A percentile compares a stretch with the other conserved stretches of the same genome.
These are phyloP conservation scores for Glomeris marginata DNA, from an alignment of 2,888 invertebrate genomes.

Conservation along the genomic window DNA sequence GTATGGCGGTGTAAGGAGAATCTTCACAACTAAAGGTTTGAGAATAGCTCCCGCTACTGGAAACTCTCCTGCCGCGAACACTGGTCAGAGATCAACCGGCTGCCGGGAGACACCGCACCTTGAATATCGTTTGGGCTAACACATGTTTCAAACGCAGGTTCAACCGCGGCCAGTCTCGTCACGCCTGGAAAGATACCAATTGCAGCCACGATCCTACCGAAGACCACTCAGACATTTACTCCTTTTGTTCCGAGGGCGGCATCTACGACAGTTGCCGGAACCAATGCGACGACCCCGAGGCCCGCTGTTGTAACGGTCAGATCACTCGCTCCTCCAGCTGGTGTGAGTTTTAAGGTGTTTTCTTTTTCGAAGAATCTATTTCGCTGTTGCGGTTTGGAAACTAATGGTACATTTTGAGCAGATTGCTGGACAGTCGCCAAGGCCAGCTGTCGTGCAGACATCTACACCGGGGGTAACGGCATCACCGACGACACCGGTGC, in stretches of 20 bases:
- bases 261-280: slow-evolving; percentile 45
- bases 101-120: too few relatives aligned
- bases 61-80: slow-evolving; percentile 1
- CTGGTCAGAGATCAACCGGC: slow-evolving; percentile 3
- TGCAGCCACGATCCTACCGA: slow-evolving; percentile 19
- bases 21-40: slow-evolving; percentile 19
- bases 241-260: slow-evolving; percentile 12
- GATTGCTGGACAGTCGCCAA: slow-evolving; percentile 16
- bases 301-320: slow-evolving; percentile 28
- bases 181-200: slow-evolving; percentile 15
- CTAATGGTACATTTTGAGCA: neutral
- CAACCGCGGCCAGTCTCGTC: neutral
- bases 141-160: too few relatives aligned
- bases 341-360: neutral
- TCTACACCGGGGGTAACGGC: slow-evolving; percentile 13
- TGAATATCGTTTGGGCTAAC: too few relatives aligned
- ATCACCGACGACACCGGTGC: slow-evolving; percentile 12
- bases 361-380: slow-evolving; percentile 1
- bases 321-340: slow-evolving; percentile 21
- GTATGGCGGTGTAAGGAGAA: slow-evolving; percentile 18
- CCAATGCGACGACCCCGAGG: slow-evolving; percentile 38
- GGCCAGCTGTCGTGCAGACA: slow-evolving; percentile 15
- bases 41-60: slow-evolving; percentile 14
- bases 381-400: slow-evolving; percentile 3
- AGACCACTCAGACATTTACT: slow-evolving; percentile 12